These are phyloP conservation scores for Heliothis peltigera DNA, from an alignment of 2,888 invertebrate genomes.

Conservation along the genomic window DNA sequence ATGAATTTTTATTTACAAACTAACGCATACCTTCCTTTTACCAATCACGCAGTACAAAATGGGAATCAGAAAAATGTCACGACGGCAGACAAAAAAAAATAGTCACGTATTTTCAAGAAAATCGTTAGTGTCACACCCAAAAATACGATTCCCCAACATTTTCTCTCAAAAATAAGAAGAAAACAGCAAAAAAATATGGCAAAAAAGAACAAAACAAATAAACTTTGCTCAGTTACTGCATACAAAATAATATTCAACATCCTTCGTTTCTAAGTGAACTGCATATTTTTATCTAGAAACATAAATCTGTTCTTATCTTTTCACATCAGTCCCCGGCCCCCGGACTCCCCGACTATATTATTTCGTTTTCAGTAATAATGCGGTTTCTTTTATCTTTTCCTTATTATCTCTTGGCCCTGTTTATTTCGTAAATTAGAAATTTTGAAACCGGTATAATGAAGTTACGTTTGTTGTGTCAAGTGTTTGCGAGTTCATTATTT, in stretches of 20 bases:
- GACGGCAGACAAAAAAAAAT: too few relatives aligned
- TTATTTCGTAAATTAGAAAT: conserved; percentile 62
- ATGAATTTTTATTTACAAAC: too few relatives aligned
- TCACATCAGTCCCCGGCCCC: conserved; percentile 46
- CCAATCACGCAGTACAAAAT: too few relatives aligned
- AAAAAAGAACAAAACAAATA: neutral
- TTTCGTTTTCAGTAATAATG: conserved; percentile 61
- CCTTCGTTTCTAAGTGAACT: conserved; percentile 41
- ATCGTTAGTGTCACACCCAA: neutral
- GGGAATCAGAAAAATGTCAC: too few relatives aligned
- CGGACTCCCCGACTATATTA: conserved; percentile 34
- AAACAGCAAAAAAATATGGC: neutral
- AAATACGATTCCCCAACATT: neutral
- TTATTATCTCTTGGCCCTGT: conserved; percentile 62
- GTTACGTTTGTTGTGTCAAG: conserved; percentile 37
- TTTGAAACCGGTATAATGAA: conserved; percentile 44
- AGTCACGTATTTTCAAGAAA: too few relatives aligned
- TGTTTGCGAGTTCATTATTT: conserved; percentile 35
- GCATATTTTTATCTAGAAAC: conserved; percentile 52
- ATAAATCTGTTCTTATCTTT: conserved; percentile 58
- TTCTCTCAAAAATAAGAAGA: neutral
- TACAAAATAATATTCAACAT: conserved; percentile 42
- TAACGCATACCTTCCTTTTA: too few relatives aligned
- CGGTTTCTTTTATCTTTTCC: conserved; percentile 64
- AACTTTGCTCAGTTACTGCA: conserved; percentile 30